Evolutionary conservation across 2,888 invertebrate genomes (phyloP).

Genomic region (Anagyrus pseudococci): DNA sequence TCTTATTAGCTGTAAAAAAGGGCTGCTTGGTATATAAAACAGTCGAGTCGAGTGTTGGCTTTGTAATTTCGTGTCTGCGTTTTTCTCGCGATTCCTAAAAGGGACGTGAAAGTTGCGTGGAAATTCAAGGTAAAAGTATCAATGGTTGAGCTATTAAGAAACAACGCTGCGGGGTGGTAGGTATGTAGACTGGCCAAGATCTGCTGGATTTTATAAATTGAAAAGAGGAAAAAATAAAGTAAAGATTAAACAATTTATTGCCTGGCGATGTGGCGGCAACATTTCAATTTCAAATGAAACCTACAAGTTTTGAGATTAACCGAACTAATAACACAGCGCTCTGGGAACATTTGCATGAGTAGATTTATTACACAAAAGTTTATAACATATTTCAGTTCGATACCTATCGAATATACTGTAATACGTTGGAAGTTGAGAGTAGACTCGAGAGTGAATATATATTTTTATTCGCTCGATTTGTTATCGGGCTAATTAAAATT

Average conservation of each 20-base stretch:
- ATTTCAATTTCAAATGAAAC: neutral
- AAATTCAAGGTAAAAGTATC: slow-evolving; percentile 19
- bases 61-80: slow-evolving; percentile 4
- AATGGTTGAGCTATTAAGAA: neutral
- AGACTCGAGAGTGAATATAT: too few species aligned
- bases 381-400: too few species aligned
- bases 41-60: slow-evolving; percentile 3
- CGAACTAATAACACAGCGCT: too few species aligned
- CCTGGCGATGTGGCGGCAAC: neutral
- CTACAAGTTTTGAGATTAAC: neutral
- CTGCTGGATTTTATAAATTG: neutral
- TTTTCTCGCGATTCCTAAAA: slow-evolving; percentile 3
- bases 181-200: neutral
- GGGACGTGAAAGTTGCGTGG: slow-evolving; percentile 16
- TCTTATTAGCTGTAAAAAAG: too few species aligned
- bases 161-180: neutral
- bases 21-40: too few species aligned
- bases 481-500: too few species aligned
- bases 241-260: neutral
- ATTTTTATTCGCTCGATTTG: too few species aligned
- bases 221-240: neutral
- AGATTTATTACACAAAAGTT: too few species aligned
- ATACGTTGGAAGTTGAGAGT: too few species aligned
- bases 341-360: too few species aligned
- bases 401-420: too few species aligned